Base-by-base conservation (phyloP, 2,888 invertebrate species). In the Drosophila picticornis region DNA sequence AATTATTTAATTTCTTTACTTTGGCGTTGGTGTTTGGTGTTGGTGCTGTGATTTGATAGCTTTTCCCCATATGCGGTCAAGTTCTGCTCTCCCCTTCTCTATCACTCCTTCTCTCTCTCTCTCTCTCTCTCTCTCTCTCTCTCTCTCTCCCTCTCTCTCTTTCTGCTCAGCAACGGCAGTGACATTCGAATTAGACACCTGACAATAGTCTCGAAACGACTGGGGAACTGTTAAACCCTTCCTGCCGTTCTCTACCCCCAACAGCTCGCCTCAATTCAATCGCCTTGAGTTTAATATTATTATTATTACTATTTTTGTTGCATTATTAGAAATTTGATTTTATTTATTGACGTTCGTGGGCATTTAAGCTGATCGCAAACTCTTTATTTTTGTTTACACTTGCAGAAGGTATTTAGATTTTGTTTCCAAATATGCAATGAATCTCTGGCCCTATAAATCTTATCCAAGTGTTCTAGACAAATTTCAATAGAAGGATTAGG, bases 111-210 rank as follows among this genome's bases (percentile, higher is more conserved):
- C 7, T 4, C 13, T 34, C 16, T 16, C 16, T 16, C 19, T 11
- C 9, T 34, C 2, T 34, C 2, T 6, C 5, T 25, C 53, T 6
- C 2, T 31, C 3, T 32, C 0, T 29, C 32, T 34, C 4, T 34
- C 34, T 34, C 34, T 34, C 11, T 32, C 0, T 32, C 32, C 5
- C 6, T 34, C 6, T 16, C 7, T 11, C 3, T n/a, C 11, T 22
- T 4, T 46, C 7, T 22, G 64, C 11, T 40, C 40, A n/a, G 70
- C 36, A 69, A 43, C 75, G 87, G 74, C 89, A 90, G 88, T 88
- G 89, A 88, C 90, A 90, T 90, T 88, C 80, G 89, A 90, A 90
- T 86, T 77, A 78, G 87, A 90, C 87, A 88, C 90, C 87, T 90
- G 85, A 90, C 85, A 88, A 76, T 56, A 55, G 67, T 71, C 72